Evolutionary conservation across 2,888 invertebrate genomes (phyloP).

Genomic region (Chloroclystis v-ata): DNA sequence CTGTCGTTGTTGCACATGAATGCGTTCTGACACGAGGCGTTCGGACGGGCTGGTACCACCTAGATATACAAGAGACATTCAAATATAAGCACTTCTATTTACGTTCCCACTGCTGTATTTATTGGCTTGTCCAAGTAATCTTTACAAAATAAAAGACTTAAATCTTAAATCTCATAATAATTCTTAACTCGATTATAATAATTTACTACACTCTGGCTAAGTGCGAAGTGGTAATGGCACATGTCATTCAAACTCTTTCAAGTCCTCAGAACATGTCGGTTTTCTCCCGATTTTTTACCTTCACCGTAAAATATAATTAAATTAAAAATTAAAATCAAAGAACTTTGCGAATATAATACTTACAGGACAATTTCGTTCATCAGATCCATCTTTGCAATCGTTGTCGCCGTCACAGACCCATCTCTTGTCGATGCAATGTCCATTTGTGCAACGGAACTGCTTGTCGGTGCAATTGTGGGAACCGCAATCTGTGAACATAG

Average conservation of each 20-base stretch:
- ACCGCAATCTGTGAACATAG: slow-evolving; percentile 48
- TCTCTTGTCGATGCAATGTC: slow-evolving; percentile 83
- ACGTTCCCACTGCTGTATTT: too few relatives aligned
- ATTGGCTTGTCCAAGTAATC: too few relatives aligned
- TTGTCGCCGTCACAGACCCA: slow-evolving; percentile 88
- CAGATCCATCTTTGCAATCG: slow-evolving; percentile 86
- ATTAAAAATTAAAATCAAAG: not conserved
- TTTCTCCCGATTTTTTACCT: too few relatives aligned
- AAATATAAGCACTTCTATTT: too few relatives aligned
- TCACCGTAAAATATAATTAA: not conserved
- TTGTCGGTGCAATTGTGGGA: slow-evolving; percentile 57
- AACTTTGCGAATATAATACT: slow-evolving; percentile 22
- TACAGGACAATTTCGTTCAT: slow-evolving; percentile 81
- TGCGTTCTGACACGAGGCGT: slow-evolving; percentile 48
- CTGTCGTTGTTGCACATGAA: slow-evolving; percentile 57
- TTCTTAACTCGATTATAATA: too few relatives aligned
- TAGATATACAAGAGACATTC: too few relatives aligned
- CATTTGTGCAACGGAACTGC: slow-evolving; percentile 85
- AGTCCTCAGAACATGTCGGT: too few relatives aligned
- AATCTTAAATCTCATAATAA: too few relatives aligned
- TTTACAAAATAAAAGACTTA: too few relatives aligned
- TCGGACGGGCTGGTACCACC: slow-evolving; percentile 42
- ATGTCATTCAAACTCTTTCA: too few relatives aligned
- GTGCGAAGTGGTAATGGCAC: too few relatives aligned
- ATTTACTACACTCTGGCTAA: too few relatives aligned